Base-by-base conservation (phyloP, 1,140 invertebrate genomes). In the Procambarus virginalis region DNA sequence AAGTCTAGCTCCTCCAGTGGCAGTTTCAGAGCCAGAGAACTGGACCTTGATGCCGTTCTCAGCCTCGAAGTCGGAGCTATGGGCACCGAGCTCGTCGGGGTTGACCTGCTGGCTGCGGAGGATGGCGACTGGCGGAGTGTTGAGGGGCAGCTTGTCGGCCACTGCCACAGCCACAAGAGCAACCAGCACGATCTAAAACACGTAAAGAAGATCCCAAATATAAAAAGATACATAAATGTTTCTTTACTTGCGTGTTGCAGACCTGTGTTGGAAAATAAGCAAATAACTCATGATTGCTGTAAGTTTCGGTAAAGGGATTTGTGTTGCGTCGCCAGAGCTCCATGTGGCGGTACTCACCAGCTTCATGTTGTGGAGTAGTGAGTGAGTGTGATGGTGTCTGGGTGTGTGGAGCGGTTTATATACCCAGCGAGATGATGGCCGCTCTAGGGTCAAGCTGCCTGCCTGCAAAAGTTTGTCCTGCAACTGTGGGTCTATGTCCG, bases 21-120 rank as follows among this genome's bases (percentile, higher is more conserved):
- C 14, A 1, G 79, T 68, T 48, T 89, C 79, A 75, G 10, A n/a
- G 48, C 86, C 86, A 2, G 86, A 82, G 48, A 82, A 82, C 64
- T 81, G 34, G 86, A 89, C 75, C 14, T 48, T 46, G 87, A 84
- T 89, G 70, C 87, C 87, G 80, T 89, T 81, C 70, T 89, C 87
- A 14, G 87, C 58, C 70, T 89, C 87, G 73, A 89, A 89, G 87
- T 89, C 81, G n/a, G 87, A 89, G 87, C 87, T 89, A 80, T 89
- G 87, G 70, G 87, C 81, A n/a, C 87, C 87, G 22, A 77, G 14
- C 12, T 55, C 70, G 80, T 89, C 87, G 17, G 87, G 87, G 87
- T 89, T 89, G 14, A 84, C 70, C 75, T 89, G 87, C 12, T n/a
- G 1, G 68, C 81, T 82, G 22, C 80, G 68, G 49, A 89, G 87